These are phyloP conservation scores for Pavo muticus DNA, from an alignment of 2,113 vertebrate species.

Conservation along the genomic window DNA sequence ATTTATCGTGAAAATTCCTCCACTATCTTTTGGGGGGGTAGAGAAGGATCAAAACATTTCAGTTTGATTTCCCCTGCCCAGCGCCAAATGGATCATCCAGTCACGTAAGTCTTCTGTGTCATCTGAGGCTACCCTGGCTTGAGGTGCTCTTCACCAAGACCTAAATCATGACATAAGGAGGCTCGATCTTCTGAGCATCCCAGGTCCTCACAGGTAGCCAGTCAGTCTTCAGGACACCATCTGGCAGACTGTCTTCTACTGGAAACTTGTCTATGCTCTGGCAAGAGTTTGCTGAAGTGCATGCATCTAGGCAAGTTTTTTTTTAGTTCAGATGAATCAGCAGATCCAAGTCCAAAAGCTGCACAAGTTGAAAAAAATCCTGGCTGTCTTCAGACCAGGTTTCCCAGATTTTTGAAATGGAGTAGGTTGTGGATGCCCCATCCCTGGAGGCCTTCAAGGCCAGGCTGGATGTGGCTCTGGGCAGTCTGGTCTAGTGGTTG, in stretches of 20 bases:
- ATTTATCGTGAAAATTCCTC: neutral
- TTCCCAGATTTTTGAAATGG: slow-evolving; percentile 8
- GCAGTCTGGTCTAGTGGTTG: no score
- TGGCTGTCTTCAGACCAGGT: neutral
- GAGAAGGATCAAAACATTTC: neutral
- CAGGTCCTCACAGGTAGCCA: neutral
- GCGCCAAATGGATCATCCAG: accelerated
- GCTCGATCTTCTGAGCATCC: neutral
- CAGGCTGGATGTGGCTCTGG: no score
- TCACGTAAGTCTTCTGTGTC: neutral
- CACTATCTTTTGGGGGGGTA: neutral
- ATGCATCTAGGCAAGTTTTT: neutral
- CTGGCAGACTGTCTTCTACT: neutral
- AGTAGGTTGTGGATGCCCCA: neutral
- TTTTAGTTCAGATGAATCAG: slow-evolving; percentile 48
- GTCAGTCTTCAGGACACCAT: neutral
- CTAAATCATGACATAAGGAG: neutral
- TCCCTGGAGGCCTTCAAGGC: no score
- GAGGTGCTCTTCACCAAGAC: neutral
- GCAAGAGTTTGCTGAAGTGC: neutral
- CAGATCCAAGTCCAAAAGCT: slow-evolving; percentile 17
- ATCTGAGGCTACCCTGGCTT: neutral
- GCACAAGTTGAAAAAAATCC: neutral
- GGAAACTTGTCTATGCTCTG: neutral
- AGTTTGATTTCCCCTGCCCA: neutral